Base-by-base conservation (phyloP, 2,113 vertebrate genomes). In the Raja brachyura region DNA sequence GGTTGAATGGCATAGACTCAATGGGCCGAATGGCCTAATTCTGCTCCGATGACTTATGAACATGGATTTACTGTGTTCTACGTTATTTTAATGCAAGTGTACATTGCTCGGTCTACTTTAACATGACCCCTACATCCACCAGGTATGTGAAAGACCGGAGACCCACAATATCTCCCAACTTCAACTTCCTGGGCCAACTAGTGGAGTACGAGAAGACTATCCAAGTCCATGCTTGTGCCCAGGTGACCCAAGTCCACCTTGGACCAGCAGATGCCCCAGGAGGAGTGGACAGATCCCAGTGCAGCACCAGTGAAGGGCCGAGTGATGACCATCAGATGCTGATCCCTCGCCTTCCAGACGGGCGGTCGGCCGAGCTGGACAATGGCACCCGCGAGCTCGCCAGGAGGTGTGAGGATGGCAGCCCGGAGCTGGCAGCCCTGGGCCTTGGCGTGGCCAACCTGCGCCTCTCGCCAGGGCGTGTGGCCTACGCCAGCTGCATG, bases 171-270 rank as follows among this genome's bases (percentile, higher is more conserved):
- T 97, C 97, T 48, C 97, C 97, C 1, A 97, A 97, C 94, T 97
- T 97, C 94, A 97, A 97, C 95, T 97, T 97, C 94, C 95, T 97
- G 90, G 97, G 97, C 75, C 97, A 97, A 93, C 95, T 97, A 93
- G 96, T 97, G 94, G 95, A 95, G 93, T 97, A 97, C 77, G 96
- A 97, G 94, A 94, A 93, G n/a, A 96, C 95, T 0, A 95, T 97
- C 68, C 95, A 95, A 25, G 94, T 94, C 39, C 70, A 74, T 0
- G 22, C 93, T 1, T 85, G 94, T 0, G 93, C 93, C 0, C 74
- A 81, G 39, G 70, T 93, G 16, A 20, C 90, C 10, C 48, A n/a
- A 14, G 31, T 16, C 13, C 25, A n/a, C 73, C 73, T 78, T 20
- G 8, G 5, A 14, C 59, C 31, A 10, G 18, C 9, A 7, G 48